Conservation (phyloP, 2,797 vertebrate species). For the Gouania willdenowi region DNA sequence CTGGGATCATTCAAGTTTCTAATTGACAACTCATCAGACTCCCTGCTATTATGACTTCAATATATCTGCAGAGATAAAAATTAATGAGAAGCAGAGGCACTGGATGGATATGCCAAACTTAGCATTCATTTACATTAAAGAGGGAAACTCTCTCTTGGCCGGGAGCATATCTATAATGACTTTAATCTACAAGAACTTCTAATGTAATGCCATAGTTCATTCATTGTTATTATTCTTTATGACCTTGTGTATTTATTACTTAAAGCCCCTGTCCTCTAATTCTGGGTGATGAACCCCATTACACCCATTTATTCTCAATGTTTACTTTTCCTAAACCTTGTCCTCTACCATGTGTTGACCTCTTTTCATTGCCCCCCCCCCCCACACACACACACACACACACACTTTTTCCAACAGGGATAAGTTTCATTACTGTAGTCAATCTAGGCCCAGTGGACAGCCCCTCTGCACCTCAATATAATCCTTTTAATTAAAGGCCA, state of each 20-base stretch:
- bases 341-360: slow-evolving; percentile 26
- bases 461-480: slow-evolving; percentile 80
- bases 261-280: slow-evolving; percentile 26
- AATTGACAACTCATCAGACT: slow-evolving; percentile 72
- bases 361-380: slow-evolving; percentile 2
- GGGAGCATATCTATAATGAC: slow-evolving; percentile 64
- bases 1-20: slow-evolving; percentile 67
- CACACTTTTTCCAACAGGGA: slow-evolving; percentile 50
- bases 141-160: slow-evolving; percentile 62
- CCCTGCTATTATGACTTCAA: slow-evolving; percentile 70
- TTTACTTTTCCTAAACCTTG: slow-evolving; percentile 36
- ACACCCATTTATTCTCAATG: slow-evolving; percentile 33
- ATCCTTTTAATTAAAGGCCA: slow-evolving; percentile 85
- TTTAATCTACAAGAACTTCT: slow-evolving; percentile 66
- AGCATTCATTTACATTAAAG: slow-evolving; percentile 73
- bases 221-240: slow-evolving; percentile 68
- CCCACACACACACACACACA: too few relatives aligned
- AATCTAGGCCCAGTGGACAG: slow-evolving; percentile 75
- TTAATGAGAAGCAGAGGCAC: slow-evolving; percentile 71
- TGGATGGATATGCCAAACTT: slow-evolving; percentile 68
- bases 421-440: slow-evolving; percentile 82
- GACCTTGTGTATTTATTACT: slow-evolving; percentile 62
- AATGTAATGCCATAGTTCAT: slow-evolving; percentile 65
- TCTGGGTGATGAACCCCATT: slow-evolving; percentile 36
- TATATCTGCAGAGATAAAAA: slow-evolving; percentile 72